Percentiles rank a stretch among this genome's conserved stretches.
Conservation (phyloP, 2,797 vertebrate species). For the Oreochromis mossambicus region DNA sequence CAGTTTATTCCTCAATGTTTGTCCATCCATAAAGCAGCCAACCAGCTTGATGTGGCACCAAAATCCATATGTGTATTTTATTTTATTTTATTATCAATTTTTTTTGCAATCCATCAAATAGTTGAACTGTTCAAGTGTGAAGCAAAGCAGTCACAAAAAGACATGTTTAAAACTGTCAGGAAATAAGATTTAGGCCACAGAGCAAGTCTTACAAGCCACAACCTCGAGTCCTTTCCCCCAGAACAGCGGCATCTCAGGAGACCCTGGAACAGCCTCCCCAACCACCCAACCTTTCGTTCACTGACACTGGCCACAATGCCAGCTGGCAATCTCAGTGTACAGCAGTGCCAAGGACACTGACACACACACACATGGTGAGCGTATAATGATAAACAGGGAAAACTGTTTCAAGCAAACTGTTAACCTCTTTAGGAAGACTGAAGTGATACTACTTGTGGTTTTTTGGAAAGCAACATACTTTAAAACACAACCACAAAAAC, state of each 20-base stretch:
- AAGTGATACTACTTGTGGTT: not conserved
- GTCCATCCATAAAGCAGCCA: not conserved
- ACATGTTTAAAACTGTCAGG: not conserved
- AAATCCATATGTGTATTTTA: not conserved
- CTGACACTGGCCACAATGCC: slow-evolving; percentile 36
- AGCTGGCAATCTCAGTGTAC: slow-evolving; percentile 44
- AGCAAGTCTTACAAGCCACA: not conserved
- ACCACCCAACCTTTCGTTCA: slow-evolving; percentile 10
- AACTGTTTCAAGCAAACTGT: not conserved
- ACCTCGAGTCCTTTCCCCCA: not conserved
- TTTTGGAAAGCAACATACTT: not conserved
- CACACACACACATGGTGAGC: not conserved
- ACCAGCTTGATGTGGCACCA: not conserved
- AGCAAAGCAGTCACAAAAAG: not conserved
- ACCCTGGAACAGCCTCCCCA: not conserved
- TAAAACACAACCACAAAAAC: not conserved
- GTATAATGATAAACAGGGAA: slow-evolving; percentile 8
- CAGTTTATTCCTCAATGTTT: not conserved
- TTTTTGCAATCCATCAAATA: not conserved
- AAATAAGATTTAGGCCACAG: not conserved
- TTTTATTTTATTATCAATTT: not conserved
- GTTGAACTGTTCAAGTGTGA: not conserved
- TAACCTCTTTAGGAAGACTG: not conserved
- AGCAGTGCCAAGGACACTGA: slow-evolving; percentile 50
- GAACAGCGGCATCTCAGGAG: slow-evolving; percentile 10